Conservation (phyloP, 2,888 invertebrate species). For the Pristionchus japonicus region DNA sequence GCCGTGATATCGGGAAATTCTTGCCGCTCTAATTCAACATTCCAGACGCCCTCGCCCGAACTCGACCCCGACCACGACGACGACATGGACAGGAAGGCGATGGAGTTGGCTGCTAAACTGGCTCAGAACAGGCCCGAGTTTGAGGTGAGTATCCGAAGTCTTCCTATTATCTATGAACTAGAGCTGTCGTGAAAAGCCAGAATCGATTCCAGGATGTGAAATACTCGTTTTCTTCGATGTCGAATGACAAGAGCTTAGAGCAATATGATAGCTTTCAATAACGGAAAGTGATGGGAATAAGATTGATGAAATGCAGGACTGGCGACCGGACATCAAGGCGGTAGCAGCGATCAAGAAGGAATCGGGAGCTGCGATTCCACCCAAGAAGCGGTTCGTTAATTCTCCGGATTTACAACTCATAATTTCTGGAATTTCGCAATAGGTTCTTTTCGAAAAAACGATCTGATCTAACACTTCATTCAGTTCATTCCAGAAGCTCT, state of each 20-base stretch:
- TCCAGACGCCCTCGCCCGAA: constrained; percentile 54
- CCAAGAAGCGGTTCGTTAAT: constrained; percentile 52
- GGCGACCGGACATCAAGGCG: constrained; percentile 58
- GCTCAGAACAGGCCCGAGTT: constrained; percentile 50
- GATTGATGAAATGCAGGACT: constrained; percentile 55
- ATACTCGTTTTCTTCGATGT: too few species aligned
- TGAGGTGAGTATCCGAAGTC: background rate
- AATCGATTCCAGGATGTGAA: too few species aligned
- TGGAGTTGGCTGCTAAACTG: constrained; percentile 70
- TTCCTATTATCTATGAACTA: background rate
- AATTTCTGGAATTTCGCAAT: too few species aligned
- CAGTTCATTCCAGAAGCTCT: constrained; percentile 49
- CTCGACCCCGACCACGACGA: constrained; percentile 69
- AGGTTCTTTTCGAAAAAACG: background rate
- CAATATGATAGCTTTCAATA: too few species aligned
- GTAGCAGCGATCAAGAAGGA: constrained; percentile 50
- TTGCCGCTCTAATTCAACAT: background rate
- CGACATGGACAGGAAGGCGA: constrained; percentile 70
- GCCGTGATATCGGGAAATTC: too few species aligned
- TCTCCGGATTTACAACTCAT: too few species aligned
- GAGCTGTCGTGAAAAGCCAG: too few species aligned
- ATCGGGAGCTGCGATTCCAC: constrained; percentile 58
- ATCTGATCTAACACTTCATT: background rate
- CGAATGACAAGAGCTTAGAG: too few species aligned
- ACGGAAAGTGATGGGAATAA: background rate